phyloP scores from a whole-genome alignment of 2,113 vertebrate species.

The Athene cunicularia region DNA sequence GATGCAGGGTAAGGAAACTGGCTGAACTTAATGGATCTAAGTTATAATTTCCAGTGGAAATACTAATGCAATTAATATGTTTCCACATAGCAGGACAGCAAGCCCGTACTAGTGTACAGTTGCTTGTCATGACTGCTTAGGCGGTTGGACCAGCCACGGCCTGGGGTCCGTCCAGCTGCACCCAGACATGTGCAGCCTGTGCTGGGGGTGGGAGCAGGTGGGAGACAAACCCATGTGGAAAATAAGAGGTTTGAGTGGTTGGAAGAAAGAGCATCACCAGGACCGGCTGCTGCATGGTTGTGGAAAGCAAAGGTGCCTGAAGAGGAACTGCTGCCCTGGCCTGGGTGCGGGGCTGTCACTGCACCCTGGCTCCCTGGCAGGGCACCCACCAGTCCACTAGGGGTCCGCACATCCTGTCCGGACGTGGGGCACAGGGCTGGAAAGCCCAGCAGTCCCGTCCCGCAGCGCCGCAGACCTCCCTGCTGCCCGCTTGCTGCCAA shows the following conservation, averaged over 20 bases:
- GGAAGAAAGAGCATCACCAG: neutral
- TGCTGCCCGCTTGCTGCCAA: neutral
- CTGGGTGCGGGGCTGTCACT: neutral
- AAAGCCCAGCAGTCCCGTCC: neutral
- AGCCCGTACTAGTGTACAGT: neutral
- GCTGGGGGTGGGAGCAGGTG: neutral
- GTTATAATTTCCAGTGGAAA: constrained; percentile 61
- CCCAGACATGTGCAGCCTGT: neutral
- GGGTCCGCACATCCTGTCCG: neutral
- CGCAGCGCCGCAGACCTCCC: neutral
- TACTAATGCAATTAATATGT: constrained; percentile 23
- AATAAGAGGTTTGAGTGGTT: neutral
- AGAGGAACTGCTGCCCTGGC: neutral
- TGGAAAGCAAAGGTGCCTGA: neutral
- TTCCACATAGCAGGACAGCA: neutral
- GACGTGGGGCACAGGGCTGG: rapidly evolving
- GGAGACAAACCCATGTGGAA: neutral
- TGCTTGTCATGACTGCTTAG: neutral
- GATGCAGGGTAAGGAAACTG: neutral
- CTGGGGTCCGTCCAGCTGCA: neutral
- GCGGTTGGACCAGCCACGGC: neutral
- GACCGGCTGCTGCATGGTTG: rapidly evolving
- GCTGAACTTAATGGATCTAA: neutral
- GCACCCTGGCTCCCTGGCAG: neutral
- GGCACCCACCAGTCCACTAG: neutral